Percentiles rank a stretch among this genome's conserved stretches.
Conservation (phyloP, 2,888 invertebrate genomes). For the Nemapogon koenigi region DNA sequence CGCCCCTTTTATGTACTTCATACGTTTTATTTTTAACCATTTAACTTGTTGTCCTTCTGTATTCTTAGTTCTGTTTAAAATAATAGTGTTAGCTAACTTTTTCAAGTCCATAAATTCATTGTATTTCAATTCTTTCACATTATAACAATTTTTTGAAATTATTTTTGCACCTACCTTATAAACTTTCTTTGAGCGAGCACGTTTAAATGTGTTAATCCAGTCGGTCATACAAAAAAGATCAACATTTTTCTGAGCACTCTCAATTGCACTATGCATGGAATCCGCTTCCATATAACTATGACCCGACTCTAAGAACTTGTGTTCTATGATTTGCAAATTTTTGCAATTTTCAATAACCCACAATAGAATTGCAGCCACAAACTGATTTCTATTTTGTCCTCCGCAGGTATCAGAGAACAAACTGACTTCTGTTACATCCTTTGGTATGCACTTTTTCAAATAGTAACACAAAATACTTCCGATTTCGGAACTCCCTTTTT, state of each 20-base stretch:
- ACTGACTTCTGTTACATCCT: not conserved
- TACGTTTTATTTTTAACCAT: constrained; percentile 8
- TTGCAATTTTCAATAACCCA: constrained; percentile 1
- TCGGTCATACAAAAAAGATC: constrained; percentile 1
- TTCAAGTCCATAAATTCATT: constrained; percentile 6
- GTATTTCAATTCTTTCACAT: constrained; percentile 5
- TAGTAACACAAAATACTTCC: not conserved
- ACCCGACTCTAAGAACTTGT: constrained; percentile 11
- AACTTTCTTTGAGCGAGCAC: not conserved
- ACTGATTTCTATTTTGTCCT: constrained; percentile 10
- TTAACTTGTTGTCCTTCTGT: not conserved
- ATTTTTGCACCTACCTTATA: not conserved
- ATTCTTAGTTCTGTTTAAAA: constrained; percentile 3
- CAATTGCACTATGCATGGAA: constrained; percentile 11
- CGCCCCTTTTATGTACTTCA: constrained; percentile 3
- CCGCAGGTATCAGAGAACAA: constrained; percentile 8
- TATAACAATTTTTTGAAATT: not conserved
- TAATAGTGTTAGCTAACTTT: constrained; percentile 2
- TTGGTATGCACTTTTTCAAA: not conserved
- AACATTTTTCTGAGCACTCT: constrained; percentile 7
- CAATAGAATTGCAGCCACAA: constrained; percentile 10
- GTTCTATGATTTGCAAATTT: not conserved
- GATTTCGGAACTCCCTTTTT: constrained; percentile 7
- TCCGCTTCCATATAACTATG: constrained; percentile 12
- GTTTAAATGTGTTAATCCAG: constrained; percentile 2